Conservation (phyloP, 2,113 vertebrate genomes). For the Lophura nycthemera region DNA sequence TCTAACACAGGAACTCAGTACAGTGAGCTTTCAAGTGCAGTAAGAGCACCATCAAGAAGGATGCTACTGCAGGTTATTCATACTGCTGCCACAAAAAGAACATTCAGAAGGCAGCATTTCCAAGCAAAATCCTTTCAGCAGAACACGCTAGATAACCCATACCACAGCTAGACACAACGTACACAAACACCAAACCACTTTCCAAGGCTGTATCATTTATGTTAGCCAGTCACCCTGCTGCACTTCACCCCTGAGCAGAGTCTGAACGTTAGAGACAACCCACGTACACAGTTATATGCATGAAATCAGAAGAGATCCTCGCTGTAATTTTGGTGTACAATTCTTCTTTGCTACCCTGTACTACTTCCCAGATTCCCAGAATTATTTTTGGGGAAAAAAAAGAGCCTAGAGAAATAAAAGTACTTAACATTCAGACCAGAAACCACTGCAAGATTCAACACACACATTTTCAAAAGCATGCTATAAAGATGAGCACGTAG, state of each 20-base stretch:
- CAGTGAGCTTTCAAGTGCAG: fast-evolving
- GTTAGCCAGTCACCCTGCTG: not conserved
- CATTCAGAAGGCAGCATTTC: not conserved
- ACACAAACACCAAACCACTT: not conserved
- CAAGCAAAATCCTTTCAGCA: not conserved
- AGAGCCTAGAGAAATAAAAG: not conserved
- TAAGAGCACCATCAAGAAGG: not conserved
- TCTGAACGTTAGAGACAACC: not conserved
- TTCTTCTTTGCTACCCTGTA: not conserved
- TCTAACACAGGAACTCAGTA: not conserved
- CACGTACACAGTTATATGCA: not conserved
- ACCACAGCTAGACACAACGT: not conserved
- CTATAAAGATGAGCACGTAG: not conserved
- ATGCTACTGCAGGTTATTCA: not conserved
- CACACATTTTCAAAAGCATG: not conserved
- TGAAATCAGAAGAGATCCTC: not conserved
- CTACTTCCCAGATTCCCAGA: not conserved
- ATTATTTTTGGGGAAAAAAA: not conserved
- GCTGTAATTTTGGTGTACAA: not conserved
- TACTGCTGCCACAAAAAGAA: fast-evolving
- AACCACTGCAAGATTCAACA: not conserved
- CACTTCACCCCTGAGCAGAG: not conserved
- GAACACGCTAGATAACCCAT: not conserved
- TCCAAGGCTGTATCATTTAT: fast-evolving
- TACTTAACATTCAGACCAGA: not conserved